Evolutionary conservation across 2,888 invertebrate genomes (phyloP).

Genomic region (Sicus ferrugineus): DNA sequence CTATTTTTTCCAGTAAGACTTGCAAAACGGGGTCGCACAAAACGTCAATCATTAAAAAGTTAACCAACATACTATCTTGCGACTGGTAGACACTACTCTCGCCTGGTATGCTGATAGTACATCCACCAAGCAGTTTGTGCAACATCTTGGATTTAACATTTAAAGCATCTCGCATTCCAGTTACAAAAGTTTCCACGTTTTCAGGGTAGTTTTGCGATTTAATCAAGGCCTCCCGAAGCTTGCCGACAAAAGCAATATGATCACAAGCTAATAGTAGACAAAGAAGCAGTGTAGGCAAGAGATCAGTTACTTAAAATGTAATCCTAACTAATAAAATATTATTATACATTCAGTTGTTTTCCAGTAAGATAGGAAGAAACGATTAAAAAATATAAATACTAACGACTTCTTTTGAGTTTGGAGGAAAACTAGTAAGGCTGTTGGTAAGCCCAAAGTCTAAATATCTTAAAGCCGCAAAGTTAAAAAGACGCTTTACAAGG

Average conservation of each 20-base stretch:
- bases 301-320: too few species aligned
- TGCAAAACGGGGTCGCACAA: conserved; percentile 71
- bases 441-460: too few species aligned
- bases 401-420: too few species aligned
- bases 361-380: too few species aligned
- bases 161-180: conserved; percentile 65
- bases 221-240: conserved; percentile 65
- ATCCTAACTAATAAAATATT: too few species aligned
- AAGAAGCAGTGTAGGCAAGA: too few species aligned
- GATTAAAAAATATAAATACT: too few species aligned
- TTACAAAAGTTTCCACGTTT: conserved; percentile 68
- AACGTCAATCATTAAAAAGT: conserved; percentile 71
- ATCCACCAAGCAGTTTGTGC: conserved; percentile 58
- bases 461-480: too few species aligned
- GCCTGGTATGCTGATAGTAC: conserved; percentile 56
- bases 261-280: conserved; percentile 57
- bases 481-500: too few species aligned
- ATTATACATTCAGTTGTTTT: too few species aligned
- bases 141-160: conserved; percentile 49
- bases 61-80: conserved; percentile 71
- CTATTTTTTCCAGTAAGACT: conserved; percentile 71
- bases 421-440: too few species aligned
- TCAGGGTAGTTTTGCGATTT: conserved; percentile 67
- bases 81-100: conserved; percentile 58
- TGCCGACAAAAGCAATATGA: conserved; percentile 66